These are phyloP conservation scores for Alligator sinensis DNA, from an alignment of 2,113 vertebrate species.

Conservation along the genomic window DNA sequence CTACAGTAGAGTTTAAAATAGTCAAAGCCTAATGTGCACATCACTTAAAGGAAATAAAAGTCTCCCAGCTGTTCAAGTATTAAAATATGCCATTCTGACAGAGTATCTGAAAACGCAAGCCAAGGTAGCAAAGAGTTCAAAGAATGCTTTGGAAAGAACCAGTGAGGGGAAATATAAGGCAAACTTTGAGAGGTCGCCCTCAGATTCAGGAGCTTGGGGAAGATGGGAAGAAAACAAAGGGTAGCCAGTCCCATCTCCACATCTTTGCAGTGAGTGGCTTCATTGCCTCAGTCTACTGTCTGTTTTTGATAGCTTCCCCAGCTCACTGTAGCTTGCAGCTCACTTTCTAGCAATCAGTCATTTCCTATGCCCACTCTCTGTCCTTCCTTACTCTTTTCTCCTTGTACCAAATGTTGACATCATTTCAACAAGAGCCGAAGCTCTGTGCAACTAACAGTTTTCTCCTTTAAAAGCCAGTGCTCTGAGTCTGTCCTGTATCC, in stretches of 20 bases:
- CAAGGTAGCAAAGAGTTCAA: neutral
- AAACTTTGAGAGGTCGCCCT: neutral
- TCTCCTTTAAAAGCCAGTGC: rapidly evolving
- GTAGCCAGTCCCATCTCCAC: neutral
- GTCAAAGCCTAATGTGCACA: neutral
- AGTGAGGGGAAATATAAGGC: neutral
- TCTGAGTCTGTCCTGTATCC: neutral
- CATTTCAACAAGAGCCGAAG: neutral
- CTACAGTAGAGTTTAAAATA: slow-evolving; percentile 31
- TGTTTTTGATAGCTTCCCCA: neutral
- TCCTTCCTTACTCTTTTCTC: neutral
- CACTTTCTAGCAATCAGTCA: neutral
- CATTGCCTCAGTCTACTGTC: neutral
- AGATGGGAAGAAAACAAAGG: neutral
- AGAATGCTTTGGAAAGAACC: neutral
- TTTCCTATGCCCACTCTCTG: neutral
- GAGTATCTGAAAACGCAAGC: neutral
- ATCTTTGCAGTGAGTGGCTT: neutral
- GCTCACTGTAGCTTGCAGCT: neutral
- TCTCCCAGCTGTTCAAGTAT: neutral
- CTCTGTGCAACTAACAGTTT: neutral
- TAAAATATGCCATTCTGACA: neutral
- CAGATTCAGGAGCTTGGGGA: neutral
- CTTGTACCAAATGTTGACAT: neutral
- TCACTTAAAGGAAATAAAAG: neutral